Evolutionary conservation across 1,140 invertebrate genomes (phyloP), one percentile per base, ranked within the genome.

Genomic region (Drosophila insularis): DNA sequence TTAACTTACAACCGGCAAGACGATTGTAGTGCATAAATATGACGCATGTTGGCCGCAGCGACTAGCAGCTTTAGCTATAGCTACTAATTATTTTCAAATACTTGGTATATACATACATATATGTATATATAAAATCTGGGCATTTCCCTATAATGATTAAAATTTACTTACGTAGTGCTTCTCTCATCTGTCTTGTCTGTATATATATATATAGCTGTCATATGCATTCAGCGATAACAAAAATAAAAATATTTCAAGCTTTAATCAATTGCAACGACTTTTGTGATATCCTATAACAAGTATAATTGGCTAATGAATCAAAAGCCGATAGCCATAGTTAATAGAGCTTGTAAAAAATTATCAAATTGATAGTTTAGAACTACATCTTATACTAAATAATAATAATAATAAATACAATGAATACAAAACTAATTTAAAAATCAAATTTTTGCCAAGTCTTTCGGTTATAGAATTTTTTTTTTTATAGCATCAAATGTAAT

Each of bases 131-230:
- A 35, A 5, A 63, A 21, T 43, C 61, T 71, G 75, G 75, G 75
- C 71, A 71, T 74, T 74, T 74, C 74, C 70, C 66, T 32, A 46
- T 40, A 60, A 70, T 78, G 67, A 78, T 78, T 78, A 78, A 78
- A 21, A 50, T 21, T 21, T 78, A 70, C 35, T 40, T 35, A 37
- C 31, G 55, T 58, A 35, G 31, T 37, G 31, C 17, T 17, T 11
- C n/a, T 58, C 31, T 5, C 27, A 27, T 27, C 27, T 27, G 27
- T 27, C 31, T 63, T 63, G 39, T 40, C 60, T 23, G 27, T 27
- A 6, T 64, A 23, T 71, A 61, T 43, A 62, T 10, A 46, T 60
- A 43, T 8, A 46, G 43, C 17, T 50, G 43, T 19, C 43, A 21
- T 61, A 64, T 53, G 19, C 10, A 21, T 50, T 31, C 19, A 32